Percentiles rank a stretch among this genome's conserved stretches.
Evolutionary conservation across 2,113 vertebrate species (phyloP).

Genomic region (Leptodactylus fuscus): DNA sequence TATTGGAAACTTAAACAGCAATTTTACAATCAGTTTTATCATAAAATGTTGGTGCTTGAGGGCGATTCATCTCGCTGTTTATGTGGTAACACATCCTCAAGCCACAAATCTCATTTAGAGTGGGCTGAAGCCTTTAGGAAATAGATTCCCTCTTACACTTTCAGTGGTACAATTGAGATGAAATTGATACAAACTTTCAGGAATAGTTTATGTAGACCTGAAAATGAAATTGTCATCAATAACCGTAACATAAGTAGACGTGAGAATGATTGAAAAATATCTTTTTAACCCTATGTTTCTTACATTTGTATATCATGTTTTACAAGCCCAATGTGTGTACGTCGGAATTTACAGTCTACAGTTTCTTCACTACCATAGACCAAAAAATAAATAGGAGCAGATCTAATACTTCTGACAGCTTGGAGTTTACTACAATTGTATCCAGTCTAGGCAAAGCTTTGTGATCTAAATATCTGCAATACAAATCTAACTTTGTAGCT

Average conservation of each 20-base stretch:
- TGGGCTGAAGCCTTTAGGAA: conserved; percentile 7
- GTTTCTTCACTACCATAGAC: not conserved
- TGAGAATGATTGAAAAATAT: not conserved
- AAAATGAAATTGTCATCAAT: not conserved
- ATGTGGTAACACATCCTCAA: conserved; percentile 6
- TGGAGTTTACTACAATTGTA: not conserved
- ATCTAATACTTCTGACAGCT: not conserved
- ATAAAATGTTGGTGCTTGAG: not conserved
- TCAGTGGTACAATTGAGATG: conserved; percentile 6
- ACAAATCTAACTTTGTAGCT: too few species aligned
- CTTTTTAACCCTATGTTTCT: not conserved
- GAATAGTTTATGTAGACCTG: not conserved
- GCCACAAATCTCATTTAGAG: conserved; percentile 16
- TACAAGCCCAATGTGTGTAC: not conserved
- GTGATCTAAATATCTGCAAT: too few species aligned
- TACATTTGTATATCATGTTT: not conserved
- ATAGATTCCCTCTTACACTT: conserved; percentile 16
- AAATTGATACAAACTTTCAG: not conserved
- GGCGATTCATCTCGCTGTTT: conserved; percentile 3
- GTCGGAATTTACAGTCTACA: not conserved
- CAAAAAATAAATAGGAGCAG: not conserved
- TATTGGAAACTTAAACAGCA: not conserved
- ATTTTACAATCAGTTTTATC: conserved; percentile 16
- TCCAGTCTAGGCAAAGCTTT: not conserved
- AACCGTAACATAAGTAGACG: not conserved